Conservation (phyloP, 2,113 vertebrate genomes). For the Bos taurus region ARS-UCD2.0 NC_037334.1:60385001-60385500, state of each 20-base stretch:
- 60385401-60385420: neutral
- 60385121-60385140: neutral
- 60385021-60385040: neutral
- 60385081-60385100: neutral
- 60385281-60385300: slow-evolving; percentile 36
- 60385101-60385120: neutral
- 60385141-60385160: neutral
- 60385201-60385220: neutral
- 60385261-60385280: neutral
- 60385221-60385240: slow-evolving; percentile 25
- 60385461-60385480: neutral
- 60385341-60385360: neutral
- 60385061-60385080: neutral
- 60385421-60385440: neutral
- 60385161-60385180: neutral
- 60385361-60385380: neutral
- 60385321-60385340: neutral
- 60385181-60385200: neutral
- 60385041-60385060: neutral
- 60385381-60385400: neutral
- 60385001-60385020: neutral
- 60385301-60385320: neutral
- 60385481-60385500: neutral
- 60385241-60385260: slow-evolving; percentile 47
- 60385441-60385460: neutral